Percentiles rank a stretch among this genome's conserved stretches.
These are phyloP conservation scores for Pogonocherus hispidulus DNA, from an alignment of 2,888 invertebrate genomes.

Conservation along the genomic window DNA sequence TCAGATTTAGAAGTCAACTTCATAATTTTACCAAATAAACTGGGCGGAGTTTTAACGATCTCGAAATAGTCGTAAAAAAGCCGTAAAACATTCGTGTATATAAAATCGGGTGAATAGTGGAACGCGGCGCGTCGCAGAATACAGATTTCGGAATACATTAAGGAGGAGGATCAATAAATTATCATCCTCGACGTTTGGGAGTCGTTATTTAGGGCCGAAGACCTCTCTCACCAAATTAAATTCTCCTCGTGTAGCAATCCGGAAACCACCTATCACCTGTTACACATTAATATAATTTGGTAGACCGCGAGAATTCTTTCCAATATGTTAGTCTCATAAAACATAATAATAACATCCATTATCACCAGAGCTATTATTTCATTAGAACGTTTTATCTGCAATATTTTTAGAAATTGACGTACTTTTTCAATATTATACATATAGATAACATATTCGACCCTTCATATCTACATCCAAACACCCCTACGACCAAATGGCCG, in stretches of 20 bases:
- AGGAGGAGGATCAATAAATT: conserved; percentile 6
- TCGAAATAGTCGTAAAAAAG: neutral
- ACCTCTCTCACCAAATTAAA: conserved; percentile 2
- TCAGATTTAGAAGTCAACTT: no score
- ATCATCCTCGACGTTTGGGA: conserved; percentile 1
- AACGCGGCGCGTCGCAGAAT: neutral
- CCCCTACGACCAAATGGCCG: no score
- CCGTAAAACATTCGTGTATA: neutral
- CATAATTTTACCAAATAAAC: neutral
- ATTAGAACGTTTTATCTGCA: no score
- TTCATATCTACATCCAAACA: no score
- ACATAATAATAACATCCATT: no score
- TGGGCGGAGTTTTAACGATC: neutral
- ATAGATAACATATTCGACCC: no score
- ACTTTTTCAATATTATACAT: no score
- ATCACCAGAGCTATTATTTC: no score
- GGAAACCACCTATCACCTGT: conserved; percentile 4
- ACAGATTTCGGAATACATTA: conserved; percentile 3
- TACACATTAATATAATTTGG: neutral
- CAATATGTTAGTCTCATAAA: no score
- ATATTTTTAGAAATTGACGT: no score
- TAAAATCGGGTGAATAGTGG: neutral
- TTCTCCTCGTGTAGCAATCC: neutral
- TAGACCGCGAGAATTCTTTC: neutral
- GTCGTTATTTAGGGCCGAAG: conserved; percentile 6